phyloP scores from a whole-genome alignment of 2,797 vertebrate species.

The Meda fulgida region DNA sequence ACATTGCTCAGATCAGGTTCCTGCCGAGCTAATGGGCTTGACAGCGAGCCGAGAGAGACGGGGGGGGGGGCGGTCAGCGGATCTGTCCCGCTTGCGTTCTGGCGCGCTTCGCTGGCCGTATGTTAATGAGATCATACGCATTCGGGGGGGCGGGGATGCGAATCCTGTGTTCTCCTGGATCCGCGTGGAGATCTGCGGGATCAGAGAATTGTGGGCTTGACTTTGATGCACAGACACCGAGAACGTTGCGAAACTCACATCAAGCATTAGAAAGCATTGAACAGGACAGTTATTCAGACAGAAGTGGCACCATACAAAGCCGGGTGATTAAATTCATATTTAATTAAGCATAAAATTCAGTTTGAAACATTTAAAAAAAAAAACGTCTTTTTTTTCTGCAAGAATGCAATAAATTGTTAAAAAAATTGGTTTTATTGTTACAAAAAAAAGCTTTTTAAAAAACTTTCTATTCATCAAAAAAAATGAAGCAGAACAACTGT shows the following conservation, averaged over 20 bases:
- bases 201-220: background rate
- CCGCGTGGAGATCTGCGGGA: background rate
- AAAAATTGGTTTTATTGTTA: background rate
- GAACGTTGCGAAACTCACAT: background rate
- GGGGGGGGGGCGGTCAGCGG: slow-evolving; percentile 65
- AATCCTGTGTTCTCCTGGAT: slow-evolving; percentile 48
- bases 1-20: slow-evolving; percentile 97
- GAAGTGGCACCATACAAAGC: background rate
- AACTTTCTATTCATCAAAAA: background rate
- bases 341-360: background rate
- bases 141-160: slow-evolving; percentile 69
- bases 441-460: background rate
- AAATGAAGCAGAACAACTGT: background rate
- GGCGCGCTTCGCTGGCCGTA: slow-evolving; percentile 71
- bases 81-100: slow-evolving; percentile 57
- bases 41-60: slow-evolving; percentile 82
- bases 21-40: slow-evolving; percentile 87
- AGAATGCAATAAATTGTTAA: background rate
- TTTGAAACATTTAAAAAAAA: no score
- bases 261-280: background rate
- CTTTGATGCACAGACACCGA: background rate
- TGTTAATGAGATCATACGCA: slow-evolving; percentile 73
- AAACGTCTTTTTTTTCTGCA: background rate
- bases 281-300: background rate
- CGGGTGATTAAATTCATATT: background rate